Conservation (phyloP, 2,888 invertebrate genomes). For the Scelioninae gen. 2 region DNA sequence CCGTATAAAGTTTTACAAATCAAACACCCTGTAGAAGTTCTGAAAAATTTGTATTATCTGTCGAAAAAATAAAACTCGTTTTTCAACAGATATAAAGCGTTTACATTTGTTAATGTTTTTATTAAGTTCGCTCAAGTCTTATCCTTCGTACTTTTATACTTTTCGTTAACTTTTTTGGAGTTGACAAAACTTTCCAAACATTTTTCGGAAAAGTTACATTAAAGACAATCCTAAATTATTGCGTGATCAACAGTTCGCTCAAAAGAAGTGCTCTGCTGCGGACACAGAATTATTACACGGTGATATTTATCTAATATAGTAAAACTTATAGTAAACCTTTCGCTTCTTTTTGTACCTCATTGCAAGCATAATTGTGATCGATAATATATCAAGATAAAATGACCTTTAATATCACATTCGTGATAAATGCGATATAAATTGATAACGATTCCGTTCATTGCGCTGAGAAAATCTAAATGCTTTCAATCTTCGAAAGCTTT, state of each 20-base stretch:
- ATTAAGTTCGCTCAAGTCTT: slow-evolving; percentile 32
- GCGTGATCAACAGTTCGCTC: slow-evolving; percentile 35
- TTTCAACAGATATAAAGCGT: not conserved
- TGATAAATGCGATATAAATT: slow-evolving; percentile 4
- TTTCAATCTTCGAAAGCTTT: slow-evolving; percentile 40
- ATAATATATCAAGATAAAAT: slow-evolving; percentile 20
- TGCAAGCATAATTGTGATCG: slow-evolving; percentile 2
- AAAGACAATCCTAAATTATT: slow-evolving; percentile 25
- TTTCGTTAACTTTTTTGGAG: slow-evolving; percentile 29
- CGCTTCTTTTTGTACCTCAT: not conserved
- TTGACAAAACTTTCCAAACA: slow-evolving; percentile 26
- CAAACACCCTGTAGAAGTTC: too few relatives aligned
- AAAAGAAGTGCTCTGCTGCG: slow-evolving; percentile 10
- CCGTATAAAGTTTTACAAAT: too few relatives aligned
- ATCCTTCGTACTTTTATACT: slow-evolving; percentile 16
- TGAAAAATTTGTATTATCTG: too few relatives aligned
- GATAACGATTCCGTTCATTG: slow-evolving; percentile 29
- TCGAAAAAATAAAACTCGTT: too few relatives aligned
- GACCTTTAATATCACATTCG: slow-evolving; percentile 10
- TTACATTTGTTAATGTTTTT: slow-evolving; percentile 39
- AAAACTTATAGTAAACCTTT: not conserved
- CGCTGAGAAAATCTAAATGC: slow-evolving; percentile 38
- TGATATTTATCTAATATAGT: slow-evolving; percentile 18
- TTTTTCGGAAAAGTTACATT: slow-evolving; percentile 31
- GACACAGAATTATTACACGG: slow-evolving; percentile 3